A percentile compares a stretch with the other conserved stretches of the same genome.
phyloP scores from a whole-genome alignment of 2,797 vertebrate genomes.

The Eulemur albifrons region DNA sequence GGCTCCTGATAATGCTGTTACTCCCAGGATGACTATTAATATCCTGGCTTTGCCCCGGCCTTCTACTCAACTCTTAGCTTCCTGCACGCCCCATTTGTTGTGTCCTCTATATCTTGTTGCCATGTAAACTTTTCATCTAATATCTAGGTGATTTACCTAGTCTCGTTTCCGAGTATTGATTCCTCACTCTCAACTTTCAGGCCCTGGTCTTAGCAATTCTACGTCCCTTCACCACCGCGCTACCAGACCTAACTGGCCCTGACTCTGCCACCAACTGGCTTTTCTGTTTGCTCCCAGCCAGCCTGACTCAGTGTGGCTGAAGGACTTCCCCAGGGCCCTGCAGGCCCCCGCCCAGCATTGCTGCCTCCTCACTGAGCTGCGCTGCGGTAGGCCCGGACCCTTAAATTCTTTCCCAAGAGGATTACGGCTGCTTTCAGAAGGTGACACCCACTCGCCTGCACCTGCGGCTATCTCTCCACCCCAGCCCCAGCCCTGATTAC shows the following conservation, averaged over 20 bases:
- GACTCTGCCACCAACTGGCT: background rate
- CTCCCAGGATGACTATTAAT: background rate
- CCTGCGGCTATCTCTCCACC: background rate
- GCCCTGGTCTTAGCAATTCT: background rate
- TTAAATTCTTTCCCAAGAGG: background rate
- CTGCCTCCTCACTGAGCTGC: background rate
- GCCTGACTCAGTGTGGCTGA: background rate
- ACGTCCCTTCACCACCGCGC: background rate
- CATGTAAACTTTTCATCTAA: background rate
- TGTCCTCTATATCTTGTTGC: background rate
- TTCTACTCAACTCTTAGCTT: background rate
- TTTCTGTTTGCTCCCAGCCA: background rate
- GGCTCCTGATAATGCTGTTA: background rate
- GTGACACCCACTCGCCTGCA: background rate
- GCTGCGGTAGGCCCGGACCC: background rate
- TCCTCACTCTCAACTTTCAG: background rate
- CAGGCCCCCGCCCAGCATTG: background rate
- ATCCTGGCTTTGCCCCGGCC: background rate
- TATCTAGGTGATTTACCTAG: background rate
- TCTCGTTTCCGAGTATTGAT: background rate
- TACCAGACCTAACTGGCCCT: background rate
- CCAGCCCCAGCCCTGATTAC: conserved; percentile 70
- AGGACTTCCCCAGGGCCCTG: background rate
- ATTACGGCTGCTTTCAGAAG: background rate
- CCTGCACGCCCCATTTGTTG: background rate